phyloP scores from a whole-genome alignment of 2,888 invertebrate genomes.

The Amiota mariae region DNA sequence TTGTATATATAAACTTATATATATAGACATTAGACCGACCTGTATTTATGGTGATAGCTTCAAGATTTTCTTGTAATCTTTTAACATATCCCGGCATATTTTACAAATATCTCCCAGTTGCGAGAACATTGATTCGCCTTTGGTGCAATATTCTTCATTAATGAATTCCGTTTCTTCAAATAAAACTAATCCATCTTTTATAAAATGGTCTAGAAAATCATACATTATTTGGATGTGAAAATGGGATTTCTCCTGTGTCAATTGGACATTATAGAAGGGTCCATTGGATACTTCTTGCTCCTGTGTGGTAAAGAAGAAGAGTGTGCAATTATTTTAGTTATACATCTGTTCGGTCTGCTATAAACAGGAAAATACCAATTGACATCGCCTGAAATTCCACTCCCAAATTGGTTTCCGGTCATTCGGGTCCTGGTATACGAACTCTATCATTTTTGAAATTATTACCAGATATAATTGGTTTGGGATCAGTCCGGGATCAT shows the following conservation, averaged over 20 bases:
- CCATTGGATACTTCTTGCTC: slow-evolving; percentile 97
- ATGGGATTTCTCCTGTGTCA: slow-evolving; percentile 94
- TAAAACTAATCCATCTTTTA: slow-evolving; percentile 82
- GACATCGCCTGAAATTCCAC: too few species aligned
- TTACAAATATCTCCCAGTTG: slow-evolving; percentile 84
- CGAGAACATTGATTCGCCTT: slow-evolving; percentile 87
- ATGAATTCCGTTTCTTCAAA: slow-evolving; percentile 90
- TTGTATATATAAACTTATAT: too few species aligned
- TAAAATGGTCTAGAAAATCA: slow-evolving; percentile 81
- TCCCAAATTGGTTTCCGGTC: too few species aligned
- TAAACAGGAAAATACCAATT: too few species aligned
- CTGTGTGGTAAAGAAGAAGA: slow-evolving; percentile 74
- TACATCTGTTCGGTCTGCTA: too few species aligned
- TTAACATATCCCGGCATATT: slow-evolving; percentile 84
- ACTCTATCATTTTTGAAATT: too few species aligned
- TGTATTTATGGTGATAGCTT: too few species aligned
- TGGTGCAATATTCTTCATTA: slow-evolving; percentile 95
- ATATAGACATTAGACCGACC: too few species aligned
- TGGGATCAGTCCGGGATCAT: too few species aligned
- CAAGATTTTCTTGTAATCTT: slow-evolving; percentile 76
- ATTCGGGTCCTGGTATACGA: too few species aligned
- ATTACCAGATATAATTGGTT: too few species aligned
- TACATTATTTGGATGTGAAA: slow-evolving; percentile 90
- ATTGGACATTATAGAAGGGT: slow-evolving; percentile 92
- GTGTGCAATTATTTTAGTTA: too few species aligned